Evolutionary conservation across 2,113 vertebrate genomes (phyloP), one percentile per base, ranked within the genome.

Genomic region (Pseudorhombus dupliciocellatus): DNA sequence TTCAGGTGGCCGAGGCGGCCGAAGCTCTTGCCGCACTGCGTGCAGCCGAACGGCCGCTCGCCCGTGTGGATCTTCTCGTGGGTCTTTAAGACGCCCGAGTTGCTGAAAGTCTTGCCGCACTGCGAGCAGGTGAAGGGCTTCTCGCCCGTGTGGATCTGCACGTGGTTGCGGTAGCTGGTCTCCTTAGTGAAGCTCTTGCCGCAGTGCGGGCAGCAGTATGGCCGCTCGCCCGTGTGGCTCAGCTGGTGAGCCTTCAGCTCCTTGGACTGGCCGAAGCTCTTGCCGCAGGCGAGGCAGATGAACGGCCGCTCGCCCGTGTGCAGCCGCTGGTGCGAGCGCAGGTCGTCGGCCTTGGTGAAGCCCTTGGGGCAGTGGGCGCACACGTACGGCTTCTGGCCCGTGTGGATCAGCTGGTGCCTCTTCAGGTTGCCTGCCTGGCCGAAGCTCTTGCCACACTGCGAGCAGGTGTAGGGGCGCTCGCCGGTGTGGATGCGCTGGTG

Each of bases 401-500:
- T 94, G 90, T 94, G 93, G 79, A 94, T 94, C n/a, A 94, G 92
- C 85, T 93, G 93, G 87, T 91, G 91, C 15, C 93, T 83, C 37
- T 93, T 93, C 4, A 95, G 90, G 91, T 94, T 94, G 0, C 93
- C 93, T 1, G 93, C 92, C 82, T 95, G 93, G 16, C 92, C 92
- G 37, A 93, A 95, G 83, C 93, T 93, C 86, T 94, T 94, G 58
- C 94, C 94, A 7, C 94, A 95, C 79, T 92, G 92, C 0, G 91
- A 92, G 87, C 94, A 95, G 66, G 86, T 86, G 86, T 93, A 95
- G 1, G 93, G 93, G 7, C 93, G 87, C 84, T 94, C 93, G 0
- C 93, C 93, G 0, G 92, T 93, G 88, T 94, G 93, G 77, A 94
- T 94, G 42, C 93, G 91, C 65, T 94, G 93, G 90, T 94, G 93